These are phyloP conservation scores for Pseudotriccus pelzelni DNA, from an alignment of 2,797 vertebrate genomes.

Conservation along the genomic window DNA sequence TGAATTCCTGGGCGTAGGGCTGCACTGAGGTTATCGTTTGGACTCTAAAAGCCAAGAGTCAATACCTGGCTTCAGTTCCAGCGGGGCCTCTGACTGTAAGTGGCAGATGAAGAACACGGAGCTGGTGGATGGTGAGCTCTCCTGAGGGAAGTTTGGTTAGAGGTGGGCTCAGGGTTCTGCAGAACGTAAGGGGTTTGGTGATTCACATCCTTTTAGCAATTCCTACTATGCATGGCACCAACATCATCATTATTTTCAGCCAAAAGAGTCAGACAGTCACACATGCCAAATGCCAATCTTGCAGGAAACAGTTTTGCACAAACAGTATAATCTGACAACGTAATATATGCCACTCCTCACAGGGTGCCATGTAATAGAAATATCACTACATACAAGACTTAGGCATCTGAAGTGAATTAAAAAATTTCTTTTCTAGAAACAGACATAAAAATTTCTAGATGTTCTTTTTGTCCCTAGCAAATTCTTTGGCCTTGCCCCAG, in stretches of 20 bases:
- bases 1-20: not conserved
- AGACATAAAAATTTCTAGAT: not conserved
- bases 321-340: not conserved
- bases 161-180: not conserved
- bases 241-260: not conserved
- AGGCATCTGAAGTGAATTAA: not conserved
- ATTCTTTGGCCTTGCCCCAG: not conserved
- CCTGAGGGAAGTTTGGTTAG: not conserved
- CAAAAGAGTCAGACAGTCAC: not conserved
- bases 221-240: not conserved
- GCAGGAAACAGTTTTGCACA: not conserved
- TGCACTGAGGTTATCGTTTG: not conserved
- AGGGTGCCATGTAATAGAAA: not conserved
- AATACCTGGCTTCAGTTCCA: not conserved
- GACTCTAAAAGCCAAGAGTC: not conserved
- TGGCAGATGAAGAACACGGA: not conserved
- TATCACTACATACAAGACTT: not conserved
- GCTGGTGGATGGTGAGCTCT: not conserved
- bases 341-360: not conserved
- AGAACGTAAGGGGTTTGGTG: not conserved
- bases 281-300: not conserved
- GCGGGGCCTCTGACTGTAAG: not conserved
- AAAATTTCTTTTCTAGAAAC: not conserved
- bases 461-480: not conserved
- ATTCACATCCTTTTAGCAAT: not conserved